phyloP scores from a whole-genome alignment of 2,888 invertebrate species.

The Apodemia hepburni region DNA sequence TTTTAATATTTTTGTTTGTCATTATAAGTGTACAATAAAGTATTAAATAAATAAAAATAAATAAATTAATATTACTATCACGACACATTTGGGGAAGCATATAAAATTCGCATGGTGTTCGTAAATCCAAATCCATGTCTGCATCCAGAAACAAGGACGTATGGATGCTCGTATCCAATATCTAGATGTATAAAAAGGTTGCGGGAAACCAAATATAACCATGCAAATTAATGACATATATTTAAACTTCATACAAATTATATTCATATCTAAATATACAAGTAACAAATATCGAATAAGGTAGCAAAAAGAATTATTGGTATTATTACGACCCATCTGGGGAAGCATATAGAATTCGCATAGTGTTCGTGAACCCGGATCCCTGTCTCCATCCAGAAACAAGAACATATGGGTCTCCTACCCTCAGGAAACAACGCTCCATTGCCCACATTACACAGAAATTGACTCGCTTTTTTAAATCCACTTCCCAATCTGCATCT shows the following conservation, averaged over 20 bases:
- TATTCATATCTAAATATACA: constrained; percentile 2
- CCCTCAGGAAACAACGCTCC: constrained; percentile 81
- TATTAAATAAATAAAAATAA: neutral
- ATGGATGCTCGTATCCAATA: constrained; percentile 80
- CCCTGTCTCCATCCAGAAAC: constrained; percentile 87
- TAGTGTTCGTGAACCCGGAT: constrained; percentile 84
- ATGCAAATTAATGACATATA: neutral
- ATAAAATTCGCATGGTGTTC: constrained; percentile 84
- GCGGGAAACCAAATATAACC: too few relatives aligned
- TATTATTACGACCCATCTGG: neutral
- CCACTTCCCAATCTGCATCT: constrained; percentile 76
- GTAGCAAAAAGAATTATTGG: neutral
- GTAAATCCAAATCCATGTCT: constrained; percentile 84
- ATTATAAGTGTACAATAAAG: too few relatives aligned
- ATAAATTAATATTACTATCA: neutral
- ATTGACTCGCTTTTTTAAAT: constrained; percentile 81
- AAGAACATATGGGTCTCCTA: constrained; percentile 85
- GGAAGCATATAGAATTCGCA: constrained; percentile 79
- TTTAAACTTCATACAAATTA: neutral
- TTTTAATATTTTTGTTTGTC: too few relatives aligned
- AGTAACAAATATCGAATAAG: neutral
- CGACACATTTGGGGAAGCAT: constrained; percentile 40
- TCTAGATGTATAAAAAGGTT: too few relatives aligned
- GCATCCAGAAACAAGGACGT: constrained; percentile 87
- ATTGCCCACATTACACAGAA: constrained; percentile 82